phyloP scores from a whole-genome alignment of 2,113 vertebrate genomes.

The Albula goreensis region DNA sequence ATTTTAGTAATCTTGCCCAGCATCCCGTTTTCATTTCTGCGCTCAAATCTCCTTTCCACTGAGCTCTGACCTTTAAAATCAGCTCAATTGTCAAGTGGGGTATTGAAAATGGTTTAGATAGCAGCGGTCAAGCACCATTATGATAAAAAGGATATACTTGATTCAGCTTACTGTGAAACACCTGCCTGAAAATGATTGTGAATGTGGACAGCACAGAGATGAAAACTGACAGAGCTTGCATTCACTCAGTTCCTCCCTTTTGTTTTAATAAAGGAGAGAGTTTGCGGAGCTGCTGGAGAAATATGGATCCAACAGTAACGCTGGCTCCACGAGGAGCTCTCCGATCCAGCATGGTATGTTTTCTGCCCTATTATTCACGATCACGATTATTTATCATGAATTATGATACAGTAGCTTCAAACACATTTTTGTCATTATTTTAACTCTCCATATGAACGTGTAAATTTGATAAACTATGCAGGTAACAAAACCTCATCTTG shows the following conservation, averaged over 20 bases:
- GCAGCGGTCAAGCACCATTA: too few relatives aligned
- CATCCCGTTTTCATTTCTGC: too few relatives aligned
- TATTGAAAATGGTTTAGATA: too few relatives aligned
- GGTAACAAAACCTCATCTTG: background rate
- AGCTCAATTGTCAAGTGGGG: too few relatives aligned
- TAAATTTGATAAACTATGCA: background rate
- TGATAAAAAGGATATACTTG: too few relatives aligned
- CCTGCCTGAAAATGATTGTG: background rate
- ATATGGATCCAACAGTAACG: conserved; percentile 79
- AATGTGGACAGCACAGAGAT: background rate
- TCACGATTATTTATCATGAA: background rate
- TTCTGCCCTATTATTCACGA: background rate
- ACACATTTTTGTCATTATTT: background rate
- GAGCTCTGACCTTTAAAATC: too few relatives aligned
- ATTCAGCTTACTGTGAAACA: background rate
- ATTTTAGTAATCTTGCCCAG: too few relatives aligned
- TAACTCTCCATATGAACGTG: background rate
- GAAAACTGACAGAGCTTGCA: background rate
- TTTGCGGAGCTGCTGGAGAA: conserved; percentile 86
- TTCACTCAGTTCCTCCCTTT: background rate
- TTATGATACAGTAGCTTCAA: background rate
- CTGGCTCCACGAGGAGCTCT: conserved; percentile 78
- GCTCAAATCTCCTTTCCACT: too few relatives aligned
- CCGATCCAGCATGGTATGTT: conserved; percentile 75
- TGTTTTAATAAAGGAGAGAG: conserved; percentile 68